Base-by-base conservation (phyloP, 2,113 vertebrate genomes). In the Crotalus viridis region DNA sequence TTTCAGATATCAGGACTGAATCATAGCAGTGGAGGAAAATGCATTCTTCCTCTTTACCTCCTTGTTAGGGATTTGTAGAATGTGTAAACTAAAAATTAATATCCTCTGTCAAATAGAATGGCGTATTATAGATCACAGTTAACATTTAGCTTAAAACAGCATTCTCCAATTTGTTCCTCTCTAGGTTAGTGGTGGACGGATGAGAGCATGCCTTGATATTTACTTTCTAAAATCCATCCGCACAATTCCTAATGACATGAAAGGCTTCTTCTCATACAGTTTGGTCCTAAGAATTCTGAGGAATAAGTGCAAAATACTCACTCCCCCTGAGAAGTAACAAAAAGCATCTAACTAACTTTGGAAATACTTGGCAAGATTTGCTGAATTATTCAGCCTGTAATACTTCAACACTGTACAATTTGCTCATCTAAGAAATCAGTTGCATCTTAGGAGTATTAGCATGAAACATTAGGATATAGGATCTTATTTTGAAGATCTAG, bases 301-400 rank as follows among this genome's bases (percentile, higher is more conserved):
- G 17, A 61, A 61, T 51, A 87, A 12, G 5, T 28, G 12, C 55
- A 33, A 57, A 85, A 87, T 21, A 28, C 22, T 56, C 92, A 48
- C 93, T 85, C 91, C 15, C 13, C 0, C 12, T 33, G 91, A 95
- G 93, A 96, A 90, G 39, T 90, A 95, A 88, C 56, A 92, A 90
- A 81, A 90, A 43, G 91, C 94, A 91, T 96, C 81, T 57, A 93
- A 95, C 86, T 57, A 93, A 95, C 81, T 90, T 43, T 91, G 88
- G 93, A 95, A 91, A 93, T 51, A 64, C 89, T 96, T 17, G 89
- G 93, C 94, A 94, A 95, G 93, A 91, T 87, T 95, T 96, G 92
- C 95, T 96, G 93, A 97, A 96, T 95, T 95, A 97, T 96, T 97
- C 96, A 96, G 96, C 94, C 93, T 92, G 92, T 94, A 92, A 94